Evolutionary conservation across 2,888 invertebrate species (phyloP).

Genomic region (Branchipolynoe longqiensis): DNA sequence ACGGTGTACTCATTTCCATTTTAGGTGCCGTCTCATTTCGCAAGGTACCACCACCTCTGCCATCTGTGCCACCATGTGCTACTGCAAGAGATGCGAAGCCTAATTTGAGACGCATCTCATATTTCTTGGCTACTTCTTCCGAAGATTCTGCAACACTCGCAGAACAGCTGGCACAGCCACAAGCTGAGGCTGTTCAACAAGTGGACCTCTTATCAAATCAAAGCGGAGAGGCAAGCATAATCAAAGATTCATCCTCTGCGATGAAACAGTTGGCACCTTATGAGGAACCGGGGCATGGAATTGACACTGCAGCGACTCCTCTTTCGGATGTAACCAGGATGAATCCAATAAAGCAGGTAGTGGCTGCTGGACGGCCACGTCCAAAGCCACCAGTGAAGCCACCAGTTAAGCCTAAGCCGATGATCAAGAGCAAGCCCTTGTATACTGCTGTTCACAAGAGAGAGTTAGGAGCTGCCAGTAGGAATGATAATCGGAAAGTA

Average conservation of each 20-base stretch:
- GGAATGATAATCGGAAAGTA: too few species aligned
- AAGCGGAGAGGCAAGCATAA: too few species aligned
- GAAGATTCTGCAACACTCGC: neutral
- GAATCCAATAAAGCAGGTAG: neutral
- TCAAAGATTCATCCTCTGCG: too few species aligned
- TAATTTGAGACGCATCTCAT: neutral
- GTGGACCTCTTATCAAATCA: too few species aligned
- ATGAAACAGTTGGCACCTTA: too few species aligned
- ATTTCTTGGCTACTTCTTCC: neutral
- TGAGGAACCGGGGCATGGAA: too few species aligned
- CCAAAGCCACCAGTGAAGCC: conserved; percentile 31
- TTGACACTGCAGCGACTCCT: too few species aligned
- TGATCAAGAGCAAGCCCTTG: conserved; percentile 1
- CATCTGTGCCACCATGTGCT: conserved; percentile 22
- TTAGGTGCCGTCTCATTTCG: neutral
- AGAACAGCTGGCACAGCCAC: neutral
- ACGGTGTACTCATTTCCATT: neutral
- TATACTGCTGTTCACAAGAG: neutral
- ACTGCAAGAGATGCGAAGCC: conserved; percentile 6
- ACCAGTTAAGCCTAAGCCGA: conserved; percentile 25
- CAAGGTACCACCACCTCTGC: conserved; percentile 34
- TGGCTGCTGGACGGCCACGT: neutral
- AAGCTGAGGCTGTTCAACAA: neutral
- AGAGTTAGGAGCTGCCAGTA: neutral
- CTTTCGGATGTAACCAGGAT: neutral